A percentile compares a stretch with the other conserved stretches of the same genome.
These are phyloP conservation scores for Gymnogyps californianus DNA, from an alignment of 2,113 vertebrate genomes.

Conservation along the genomic window DNA sequence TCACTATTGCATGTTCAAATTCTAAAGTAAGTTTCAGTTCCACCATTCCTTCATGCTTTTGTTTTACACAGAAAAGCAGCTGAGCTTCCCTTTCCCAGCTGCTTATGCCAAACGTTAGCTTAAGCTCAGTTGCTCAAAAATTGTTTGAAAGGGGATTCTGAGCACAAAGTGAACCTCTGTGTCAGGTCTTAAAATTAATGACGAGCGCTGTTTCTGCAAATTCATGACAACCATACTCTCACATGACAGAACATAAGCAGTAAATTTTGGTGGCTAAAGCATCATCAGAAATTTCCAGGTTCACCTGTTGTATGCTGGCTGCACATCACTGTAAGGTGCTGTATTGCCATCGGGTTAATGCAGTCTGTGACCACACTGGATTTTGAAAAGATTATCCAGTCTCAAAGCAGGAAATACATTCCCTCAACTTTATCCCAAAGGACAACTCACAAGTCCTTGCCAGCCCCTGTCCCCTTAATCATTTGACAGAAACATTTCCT, in stretches of 20 bases:
- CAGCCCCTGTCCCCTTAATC: background rate
- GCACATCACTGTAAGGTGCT: background rate
- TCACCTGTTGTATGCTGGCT: background rate
- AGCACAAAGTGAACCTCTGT: background rate
- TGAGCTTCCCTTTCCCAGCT: background rate
- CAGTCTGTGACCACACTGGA: background rate
- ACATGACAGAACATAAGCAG: background rate
- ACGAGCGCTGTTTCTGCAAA: background rate
- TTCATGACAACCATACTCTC: background rate
- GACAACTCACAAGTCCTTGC: background rate
- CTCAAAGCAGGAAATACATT: background rate
- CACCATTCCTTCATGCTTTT: background rate
- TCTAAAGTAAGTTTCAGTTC: slow-evolving; percentile 33
- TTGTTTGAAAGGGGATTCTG: background rate
- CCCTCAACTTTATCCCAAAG: background rate
- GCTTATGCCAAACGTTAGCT: background rate
- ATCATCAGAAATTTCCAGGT: background rate
- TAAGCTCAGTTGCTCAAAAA: background rate
- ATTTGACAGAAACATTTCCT: background rate
- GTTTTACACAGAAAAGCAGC: slow-evolving; percentile 10
- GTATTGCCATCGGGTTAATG: background rate
- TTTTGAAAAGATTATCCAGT: background rate
- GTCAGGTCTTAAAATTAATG: background rate
- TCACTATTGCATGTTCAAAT: background rate
- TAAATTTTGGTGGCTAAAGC: background rate